Base-by-base conservation (phyloP, 2,888 invertebrate species). In the Hyles lineata region DNA sequence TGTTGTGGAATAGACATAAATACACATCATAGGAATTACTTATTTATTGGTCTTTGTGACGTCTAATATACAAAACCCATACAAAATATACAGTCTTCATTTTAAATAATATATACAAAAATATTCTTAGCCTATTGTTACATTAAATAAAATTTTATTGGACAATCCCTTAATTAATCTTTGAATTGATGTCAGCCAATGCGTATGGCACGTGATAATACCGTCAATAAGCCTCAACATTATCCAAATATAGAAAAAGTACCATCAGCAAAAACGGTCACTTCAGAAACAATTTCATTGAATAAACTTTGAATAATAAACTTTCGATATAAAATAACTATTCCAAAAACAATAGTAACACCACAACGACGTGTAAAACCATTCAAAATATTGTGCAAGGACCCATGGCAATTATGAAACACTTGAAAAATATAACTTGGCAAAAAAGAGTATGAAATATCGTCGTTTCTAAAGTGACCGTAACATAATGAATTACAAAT, bases 61-160 rank as follows among this genome's bases (percentile, higher is more conserved):
- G 55, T 63, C 32, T 72, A 78, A 76, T 74, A 74, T 80, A 78
- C 72, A 78, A 86, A 85, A 84, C 83, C 79, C 84, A 86, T 91
- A 91, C 89, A 92, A 92, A 92, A 93, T 93, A 92, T 92, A 94
- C 93, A 94, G 93, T 94, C 93, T 93, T 94, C 83, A 80, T 82
- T 79, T 79, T 79, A 76, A 81, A 73, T 78, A 75, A 80, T 88
- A 89, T 90, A 84, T 89, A 91, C 87, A 92, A 87, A 87, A 84
- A 88, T 87, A 83, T 78, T 3, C 52, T 70, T 70, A 70, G 29
- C 58, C 69, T 71, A 50, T 71, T 63, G 9, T 60, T 67, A 62
- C 52, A 61, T 60, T 71, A 58, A 73, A 73, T 67, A 71, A 55
- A 70, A 9, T 25, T 52, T 23, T 67, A 52, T 23, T 70, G 50